Evolutionary conservation across 2,797 vertebrate species (phyloP).

Genomic region (Morus bassanus): DNA sequence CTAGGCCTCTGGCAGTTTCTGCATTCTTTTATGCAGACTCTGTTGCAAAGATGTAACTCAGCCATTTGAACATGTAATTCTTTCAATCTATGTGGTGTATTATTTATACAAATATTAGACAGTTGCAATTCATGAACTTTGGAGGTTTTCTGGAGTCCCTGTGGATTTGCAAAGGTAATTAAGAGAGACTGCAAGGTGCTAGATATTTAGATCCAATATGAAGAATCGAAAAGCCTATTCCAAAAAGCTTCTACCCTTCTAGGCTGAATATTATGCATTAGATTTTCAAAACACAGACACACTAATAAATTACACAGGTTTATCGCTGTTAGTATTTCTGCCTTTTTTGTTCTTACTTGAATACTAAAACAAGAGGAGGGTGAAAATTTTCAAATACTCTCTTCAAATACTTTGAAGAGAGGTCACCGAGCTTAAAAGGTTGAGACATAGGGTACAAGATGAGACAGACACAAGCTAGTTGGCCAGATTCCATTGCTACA

Average conservation of each 20-base stretch:
- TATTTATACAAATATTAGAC: neutral
- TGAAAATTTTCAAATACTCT: neutral
- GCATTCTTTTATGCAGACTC: neutral
- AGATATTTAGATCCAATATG: neutral
- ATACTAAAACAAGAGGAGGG: neutral
- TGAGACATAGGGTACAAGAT: neutral
- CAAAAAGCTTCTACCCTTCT: neutral
- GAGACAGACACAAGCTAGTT: neutral
- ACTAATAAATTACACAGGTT: neutral
- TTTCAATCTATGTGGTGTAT: neutral
- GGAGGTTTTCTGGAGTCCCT: neutral
- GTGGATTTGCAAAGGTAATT: neutral
- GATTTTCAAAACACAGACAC: neutral
- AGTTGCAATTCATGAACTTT: neutral
- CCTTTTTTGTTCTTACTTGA: neutral
- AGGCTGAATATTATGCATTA: neutral
- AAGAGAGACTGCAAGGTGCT: neutral
- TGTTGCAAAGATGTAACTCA: neutral
- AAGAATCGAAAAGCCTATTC: neutral
- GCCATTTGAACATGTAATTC: neutral
- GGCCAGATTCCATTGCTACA: neutral
- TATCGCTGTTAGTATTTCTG: neutral
- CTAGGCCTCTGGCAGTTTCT: neutral
- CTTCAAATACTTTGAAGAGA: neutral
- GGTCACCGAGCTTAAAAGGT: neutral